Evolutionary conservation across 2,888 invertebrate species (phyloP).

Genomic region (Pandemis cinnamomeana): DNA sequence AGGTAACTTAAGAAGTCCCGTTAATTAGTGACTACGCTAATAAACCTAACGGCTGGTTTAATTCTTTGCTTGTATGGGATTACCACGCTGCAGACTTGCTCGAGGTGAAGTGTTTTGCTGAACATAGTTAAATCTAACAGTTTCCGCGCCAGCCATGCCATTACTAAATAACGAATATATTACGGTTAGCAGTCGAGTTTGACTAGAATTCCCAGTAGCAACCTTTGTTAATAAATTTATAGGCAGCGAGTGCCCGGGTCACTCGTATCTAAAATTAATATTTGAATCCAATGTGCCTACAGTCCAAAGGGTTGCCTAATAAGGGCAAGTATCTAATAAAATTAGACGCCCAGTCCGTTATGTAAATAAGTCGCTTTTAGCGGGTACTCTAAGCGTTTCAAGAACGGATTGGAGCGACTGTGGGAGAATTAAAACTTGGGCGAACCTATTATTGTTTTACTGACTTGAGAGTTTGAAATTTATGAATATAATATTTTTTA

Average conservation of each 20-base stretch:
- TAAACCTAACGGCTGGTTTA: too few relatives aligned
- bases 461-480: constrained; percentile 1
- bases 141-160: constrained; percentile 3
- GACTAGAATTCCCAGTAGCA: constrained; percentile 35
- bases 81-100: not conserved
- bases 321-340: constrained; percentile 34
- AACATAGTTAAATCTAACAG: constrained; percentile 7
- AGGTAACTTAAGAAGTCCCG: too few relatives aligned
- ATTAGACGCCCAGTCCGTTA: constrained; percentile 32
- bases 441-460: constrained; percentile 14
- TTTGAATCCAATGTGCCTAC: constrained; percentile 36
- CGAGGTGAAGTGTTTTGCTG: not conserved
- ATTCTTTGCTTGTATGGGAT: too few relatives aligned
- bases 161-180: constrained; percentile 40
- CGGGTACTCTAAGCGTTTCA: constrained; percentile 28
- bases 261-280: constrained; percentile 41
- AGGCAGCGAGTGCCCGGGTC: constrained; percentile 37
- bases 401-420: constrained; percentile 31
- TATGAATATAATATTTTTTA: constrained; percentile 1
- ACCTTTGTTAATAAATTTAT: constrained; percentile 41
- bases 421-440: constrained; percentile 26
- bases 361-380: constrained; percentile 30
- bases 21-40: too few relatives aligned
- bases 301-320: constrained; percentile 34
- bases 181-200: constrained; percentile 19